Conservation (phyloP, 2,113 vertebrate genomes). For the Paedocypris sp. region DNA sequence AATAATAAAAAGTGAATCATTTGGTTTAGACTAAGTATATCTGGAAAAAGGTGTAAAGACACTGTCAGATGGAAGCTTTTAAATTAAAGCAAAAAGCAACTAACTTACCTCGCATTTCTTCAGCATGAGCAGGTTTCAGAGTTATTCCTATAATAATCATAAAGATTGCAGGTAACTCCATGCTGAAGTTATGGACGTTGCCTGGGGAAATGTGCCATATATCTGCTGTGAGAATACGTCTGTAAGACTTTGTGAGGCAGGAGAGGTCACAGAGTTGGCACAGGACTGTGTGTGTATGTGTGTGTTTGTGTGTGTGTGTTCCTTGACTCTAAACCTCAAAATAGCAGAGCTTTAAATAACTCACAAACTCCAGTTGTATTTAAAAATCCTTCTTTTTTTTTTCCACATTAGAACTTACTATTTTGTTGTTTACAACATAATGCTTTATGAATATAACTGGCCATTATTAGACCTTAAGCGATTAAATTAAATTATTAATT, state of each 20-base stretch:
- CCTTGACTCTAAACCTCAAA: conserved; percentile 25
- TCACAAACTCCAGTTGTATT: conserved; percentile 18
- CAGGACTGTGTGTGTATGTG: conserved; percentile 3
- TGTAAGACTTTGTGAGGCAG: not conserved
- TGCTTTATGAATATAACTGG: too few species aligned
- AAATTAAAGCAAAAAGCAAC: not conserved
- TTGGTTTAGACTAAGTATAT: too few species aligned
- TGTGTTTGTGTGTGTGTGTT: not conserved
- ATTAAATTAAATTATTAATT: too few species aligned
- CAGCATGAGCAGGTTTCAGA: conserved; percentile 44
- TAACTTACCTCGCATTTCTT: conserved; percentile 50
- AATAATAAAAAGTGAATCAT: too few species aligned
- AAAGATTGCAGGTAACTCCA: conserved; percentile 47
- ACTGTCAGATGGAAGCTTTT: not conserved
- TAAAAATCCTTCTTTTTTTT: too few species aligned
- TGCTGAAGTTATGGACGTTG: conserved; percentile 42
- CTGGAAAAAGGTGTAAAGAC: not conserved
- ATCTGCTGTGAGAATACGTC: not conserved
- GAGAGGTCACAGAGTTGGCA: conserved; percentile 18
- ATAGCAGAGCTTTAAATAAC: conserved; percentile 5
- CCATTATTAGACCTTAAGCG: too few species aligned
- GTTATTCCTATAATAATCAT: conserved; percentile 47
- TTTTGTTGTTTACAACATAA: too few species aligned
- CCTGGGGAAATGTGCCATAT: not conserved
- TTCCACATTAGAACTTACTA: too few species aligned